Evolutionary conservation across 2,888 invertebrate species (phyloP), one percentile per base, ranked within the genome.

Genomic region (Scaptomyza parva): DNA sequence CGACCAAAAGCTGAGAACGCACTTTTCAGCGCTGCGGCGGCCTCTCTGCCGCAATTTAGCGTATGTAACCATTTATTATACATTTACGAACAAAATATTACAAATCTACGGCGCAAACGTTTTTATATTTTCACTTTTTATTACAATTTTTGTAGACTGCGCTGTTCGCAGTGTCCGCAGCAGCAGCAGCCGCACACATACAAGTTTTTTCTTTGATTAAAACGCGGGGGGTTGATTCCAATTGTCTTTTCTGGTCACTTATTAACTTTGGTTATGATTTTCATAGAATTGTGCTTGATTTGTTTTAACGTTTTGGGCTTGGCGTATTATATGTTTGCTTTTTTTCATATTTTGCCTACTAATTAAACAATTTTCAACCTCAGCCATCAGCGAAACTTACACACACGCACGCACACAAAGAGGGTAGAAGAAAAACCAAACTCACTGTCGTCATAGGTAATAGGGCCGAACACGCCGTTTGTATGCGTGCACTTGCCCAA

Each of bases 371-470:
- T 86, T 88, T 88, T 82, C 71, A 57, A 62, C 45, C 62, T 80
- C 78, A 70, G 69, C 78, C 81, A 84, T 72, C 71, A 81, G 76
- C 63, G 64, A 86, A 83, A 70, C 80, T 65, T 68, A 88, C 78
- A 64, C 84, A 82, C 77, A 81, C 74, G 51, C 67, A 83, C 72
- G 54, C 64, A 76, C 37, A 60, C 52, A 76, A 43, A 64, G 52
- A 71, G 57, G 54, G 73, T 66, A 73, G 68, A 72, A 54, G 64
- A 77, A 73, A 69, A 73, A 77, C 73, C 72, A 78, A 82, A 82
- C 81, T 82, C 88, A 82, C 81, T 88, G 88, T 82, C 80, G 88
- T 82, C 81, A 82, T 82, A 86, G 76, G 66, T 76, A 68, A 64
- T 59, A n/a, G 37, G 35, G 51, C 55, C 84, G 58, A 67, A 73